Conservation (phyloP, 2,888 invertebrate genomes). For the Tipula unca region DNA sequence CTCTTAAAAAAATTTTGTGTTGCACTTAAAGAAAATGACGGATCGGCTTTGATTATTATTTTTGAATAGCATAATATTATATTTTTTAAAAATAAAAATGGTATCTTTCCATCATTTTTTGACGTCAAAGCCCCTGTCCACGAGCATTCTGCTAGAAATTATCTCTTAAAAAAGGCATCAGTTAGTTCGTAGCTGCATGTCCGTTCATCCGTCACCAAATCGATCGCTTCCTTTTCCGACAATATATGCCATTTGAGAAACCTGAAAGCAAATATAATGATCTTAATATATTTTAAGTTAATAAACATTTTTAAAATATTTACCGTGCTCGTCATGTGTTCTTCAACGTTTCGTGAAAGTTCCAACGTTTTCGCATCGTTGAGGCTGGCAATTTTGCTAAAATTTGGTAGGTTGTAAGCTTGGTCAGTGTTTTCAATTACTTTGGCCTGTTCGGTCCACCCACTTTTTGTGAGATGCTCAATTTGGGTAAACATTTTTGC, state of each 20-base stretch:
- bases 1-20: neutral
- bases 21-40: neutral
- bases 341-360: too few relatives aligned
- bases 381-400: neutral
- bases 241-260: neutral
- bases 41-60: neutral
- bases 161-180: neutral
- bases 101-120: neutral
- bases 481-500: neutral
- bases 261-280: neutral
- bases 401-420: neutral
- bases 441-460: neutral
- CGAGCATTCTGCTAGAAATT: neutral
- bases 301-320: too few relatives aligned
- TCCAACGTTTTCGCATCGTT: too few relatives aligned
- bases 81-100: neutral
- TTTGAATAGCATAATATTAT: neutral
- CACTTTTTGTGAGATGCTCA: neutral
- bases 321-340: neutral
- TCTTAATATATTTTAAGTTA: neutral
- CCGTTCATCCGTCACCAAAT: neutral
- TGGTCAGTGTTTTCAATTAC: neutral
- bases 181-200: neutral
- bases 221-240: neutral
- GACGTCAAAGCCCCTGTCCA: neutral